Percentiles rank a stretch among this genome's conserved stretches.
Evolutionary conservation across 2,797 vertebrate species (phyloP).

Genomic region (Crenichthys baileyi): DNA sequence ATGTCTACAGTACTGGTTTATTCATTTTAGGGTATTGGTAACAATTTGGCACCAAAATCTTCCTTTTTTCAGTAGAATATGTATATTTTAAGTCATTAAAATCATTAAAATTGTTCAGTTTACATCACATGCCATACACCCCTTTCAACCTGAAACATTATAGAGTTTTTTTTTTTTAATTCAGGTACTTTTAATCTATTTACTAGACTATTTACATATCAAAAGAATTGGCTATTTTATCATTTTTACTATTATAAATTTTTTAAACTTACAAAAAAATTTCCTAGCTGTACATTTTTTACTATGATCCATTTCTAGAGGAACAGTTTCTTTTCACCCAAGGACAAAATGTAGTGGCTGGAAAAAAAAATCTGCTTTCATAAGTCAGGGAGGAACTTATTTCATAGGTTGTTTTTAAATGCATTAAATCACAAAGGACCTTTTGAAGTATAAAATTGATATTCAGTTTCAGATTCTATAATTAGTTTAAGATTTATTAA

Average conservation of each 20-base stretch:
- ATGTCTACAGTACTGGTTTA: background rate
- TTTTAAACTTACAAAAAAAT: background rate
- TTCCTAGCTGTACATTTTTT: too few species aligned
- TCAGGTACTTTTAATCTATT: background rate
- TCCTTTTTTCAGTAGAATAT: background rate
- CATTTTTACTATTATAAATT: background rate
- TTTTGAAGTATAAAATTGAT: slow-evolving; percentile 1
- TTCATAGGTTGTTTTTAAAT: background rate
- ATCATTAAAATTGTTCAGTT: background rate
- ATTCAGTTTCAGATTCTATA: background rate
- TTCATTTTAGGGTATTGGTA: background rate
- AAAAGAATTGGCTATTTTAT: background rate
- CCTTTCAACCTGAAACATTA: background rate
- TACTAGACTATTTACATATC: background rate
- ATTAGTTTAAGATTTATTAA: background rate
- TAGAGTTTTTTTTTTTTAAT: background rate
- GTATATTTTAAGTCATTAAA: background rate
- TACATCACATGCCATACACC: background rate
- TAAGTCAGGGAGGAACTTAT: background rate
- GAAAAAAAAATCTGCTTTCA: background rate
- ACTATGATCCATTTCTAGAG: background rate
- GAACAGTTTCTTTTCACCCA: background rate
- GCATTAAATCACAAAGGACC: background rate
- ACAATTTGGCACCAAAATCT: background rate
- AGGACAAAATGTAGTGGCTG: background rate